Conservation (phyloP, 2,888 invertebrate species). For the Oligia strigilis region DNA sequence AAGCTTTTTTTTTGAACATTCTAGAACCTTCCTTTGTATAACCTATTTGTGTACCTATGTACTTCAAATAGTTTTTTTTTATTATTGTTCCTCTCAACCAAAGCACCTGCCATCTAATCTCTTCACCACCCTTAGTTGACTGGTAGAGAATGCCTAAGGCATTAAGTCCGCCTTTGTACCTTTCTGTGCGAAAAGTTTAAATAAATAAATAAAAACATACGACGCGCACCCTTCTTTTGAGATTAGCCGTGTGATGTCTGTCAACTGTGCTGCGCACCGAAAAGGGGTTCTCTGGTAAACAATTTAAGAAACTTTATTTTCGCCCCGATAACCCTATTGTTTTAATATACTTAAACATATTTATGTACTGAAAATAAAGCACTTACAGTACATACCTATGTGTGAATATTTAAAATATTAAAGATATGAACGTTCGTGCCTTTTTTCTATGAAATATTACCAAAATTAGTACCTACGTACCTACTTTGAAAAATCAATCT, state of each 20-base stretch:
- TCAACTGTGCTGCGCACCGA: not conserved
- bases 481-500: not conserved
- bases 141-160: not conserved
- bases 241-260: not conserved
- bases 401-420: too few species aligned
- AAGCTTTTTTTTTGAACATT: not conserved
- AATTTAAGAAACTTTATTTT: not conserved
- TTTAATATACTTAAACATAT: not conserved
- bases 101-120: not conserved
- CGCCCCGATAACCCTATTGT: not conserved
- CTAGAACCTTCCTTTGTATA: not conserved
- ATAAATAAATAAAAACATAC: not conserved
- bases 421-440: too few species aligned
- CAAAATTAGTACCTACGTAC: too few species aligned
- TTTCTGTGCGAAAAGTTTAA: not conserved
- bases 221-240: not conserved
- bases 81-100: not conserved
- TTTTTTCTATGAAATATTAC: not conserved
- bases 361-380: not conserved
- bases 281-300: not conserved
- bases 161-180: not conserved
- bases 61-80: not conserved
- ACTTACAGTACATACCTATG: too few species aligned
- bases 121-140: not conserved
- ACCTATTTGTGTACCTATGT: not conserved